Percentiles rank a stretch among this genome's conserved stretches.
These are phyloP conservation scores for Sinonovacula constricta DNA, from an alignment of 1,140 invertebrate genomes.

Conservation along the genomic window DNA sequence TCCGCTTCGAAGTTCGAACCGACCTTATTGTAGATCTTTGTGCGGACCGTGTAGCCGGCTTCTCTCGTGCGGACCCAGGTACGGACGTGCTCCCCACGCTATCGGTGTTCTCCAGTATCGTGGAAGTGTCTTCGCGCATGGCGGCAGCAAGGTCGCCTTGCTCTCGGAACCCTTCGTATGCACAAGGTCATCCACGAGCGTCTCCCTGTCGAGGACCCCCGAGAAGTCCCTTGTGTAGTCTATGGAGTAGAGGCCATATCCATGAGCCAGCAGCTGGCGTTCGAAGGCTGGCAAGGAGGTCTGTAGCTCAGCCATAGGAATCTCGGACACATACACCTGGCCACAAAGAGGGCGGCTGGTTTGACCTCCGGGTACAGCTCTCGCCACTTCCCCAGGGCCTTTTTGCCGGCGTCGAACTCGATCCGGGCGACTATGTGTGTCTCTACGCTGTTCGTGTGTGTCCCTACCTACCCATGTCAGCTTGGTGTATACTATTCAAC, in stretches of 20 bases:
- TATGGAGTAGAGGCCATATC: background rate
- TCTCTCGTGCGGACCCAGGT: background rate
- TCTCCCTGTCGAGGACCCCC: background rate
- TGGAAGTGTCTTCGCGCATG: background rate
- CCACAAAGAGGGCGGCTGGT: background rate
- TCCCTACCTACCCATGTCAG: no score
- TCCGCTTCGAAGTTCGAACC: background rate
- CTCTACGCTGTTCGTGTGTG: no score
- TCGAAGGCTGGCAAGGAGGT: background rate
- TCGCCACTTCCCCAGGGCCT: background rate
- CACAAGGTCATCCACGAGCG: slow-evolving; percentile 6
- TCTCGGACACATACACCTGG: slow-evolving; percentile 9
- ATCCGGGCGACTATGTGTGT: no score
- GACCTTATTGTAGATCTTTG: background rate
- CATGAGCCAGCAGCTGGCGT: background rate
- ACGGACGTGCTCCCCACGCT: background rate
- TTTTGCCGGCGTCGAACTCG: background rate
- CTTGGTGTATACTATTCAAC: no score
- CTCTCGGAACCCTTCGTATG: background rate
- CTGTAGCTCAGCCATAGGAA: background rate
- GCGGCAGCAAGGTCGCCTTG: background rate
- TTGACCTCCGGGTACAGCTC: background rate
- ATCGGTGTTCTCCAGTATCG: background rate
- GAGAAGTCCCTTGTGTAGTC: slow-evolving; percentile 7
- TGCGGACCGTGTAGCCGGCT: background rate